phyloP scores from a whole-genome alignment of 1,140 invertebrate genomes.

The Bombus affinis region DNA sequence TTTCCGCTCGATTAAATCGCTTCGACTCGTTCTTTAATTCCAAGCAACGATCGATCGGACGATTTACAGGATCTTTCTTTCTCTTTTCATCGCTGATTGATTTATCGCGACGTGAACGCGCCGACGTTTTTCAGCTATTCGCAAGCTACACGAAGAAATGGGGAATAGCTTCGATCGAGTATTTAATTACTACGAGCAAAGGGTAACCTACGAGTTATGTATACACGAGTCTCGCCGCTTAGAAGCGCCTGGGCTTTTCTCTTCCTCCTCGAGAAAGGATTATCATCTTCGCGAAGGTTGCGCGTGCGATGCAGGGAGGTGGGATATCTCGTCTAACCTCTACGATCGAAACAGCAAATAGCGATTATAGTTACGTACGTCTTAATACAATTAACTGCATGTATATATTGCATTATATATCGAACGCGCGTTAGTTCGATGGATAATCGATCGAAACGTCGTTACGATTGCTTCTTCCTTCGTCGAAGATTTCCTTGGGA shows the following conservation, averaged over 20 bases:
- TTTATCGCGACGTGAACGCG: conserved; percentile 29
- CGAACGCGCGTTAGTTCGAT: conserved; percentile 48
- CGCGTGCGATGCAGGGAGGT: background rate
- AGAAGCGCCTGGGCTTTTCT: background rate
- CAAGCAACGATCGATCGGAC: no score
- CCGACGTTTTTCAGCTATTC: conserved; percentile 36
- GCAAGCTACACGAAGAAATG: conserved; percentile 58
- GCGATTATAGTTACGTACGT: conserved; percentile 35
- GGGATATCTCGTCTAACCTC: conserved; percentile 8
- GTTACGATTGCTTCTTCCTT: conserved; percentile 9
- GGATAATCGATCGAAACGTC: conserved; percentile 73
- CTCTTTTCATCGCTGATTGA: background rate
- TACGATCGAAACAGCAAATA: conserved; percentile 45
- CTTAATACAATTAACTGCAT: conserved; percentile 31
- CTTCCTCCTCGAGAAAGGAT: background rate
- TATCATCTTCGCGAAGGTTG: background rate
- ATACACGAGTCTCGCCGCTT: conserved; percentile 33
- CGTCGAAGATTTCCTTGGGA: background rate
- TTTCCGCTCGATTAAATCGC: background rate
- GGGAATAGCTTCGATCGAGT: conserved; percentile 48
- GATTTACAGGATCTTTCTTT: background rate
- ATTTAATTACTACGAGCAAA: conserved; percentile 46
- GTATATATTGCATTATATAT: conserved; percentile 13
- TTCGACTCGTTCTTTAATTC: background rate
- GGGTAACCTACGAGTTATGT: conserved; percentile 42